A percentile compares a stretch with the other conserved stretches of the same genome.
These are phyloP conservation scores for Halictus quadricinctus DNA, from an alignment of 2,888 invertebrate genomes.

Conservation along the genomic window DNA sequence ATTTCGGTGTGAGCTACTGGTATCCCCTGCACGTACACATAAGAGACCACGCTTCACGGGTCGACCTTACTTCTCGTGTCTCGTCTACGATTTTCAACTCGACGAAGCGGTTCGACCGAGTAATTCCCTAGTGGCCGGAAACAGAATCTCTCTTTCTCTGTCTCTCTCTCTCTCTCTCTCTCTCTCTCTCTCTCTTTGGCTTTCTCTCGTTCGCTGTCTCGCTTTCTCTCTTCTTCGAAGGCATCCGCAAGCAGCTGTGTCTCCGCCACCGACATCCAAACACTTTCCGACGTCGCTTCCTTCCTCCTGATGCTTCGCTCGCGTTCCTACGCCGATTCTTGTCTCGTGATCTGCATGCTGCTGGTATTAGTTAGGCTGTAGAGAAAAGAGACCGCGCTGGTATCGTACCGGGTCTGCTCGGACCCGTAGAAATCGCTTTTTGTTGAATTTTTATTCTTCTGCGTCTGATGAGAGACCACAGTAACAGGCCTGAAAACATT, in stretches of 20 bases:
- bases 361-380: conserved; percentile 15
- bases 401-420: neutral
- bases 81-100: conserved; percentile 73
- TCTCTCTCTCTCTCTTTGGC: neutral
- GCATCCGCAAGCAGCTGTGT: conserved; percentile 9
- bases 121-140: conserved; percentile 70
- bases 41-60: conserved; percentile 50
- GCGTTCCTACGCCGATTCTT: conserved; percentile 21
- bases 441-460: too few species aligned
- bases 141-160: conserved; percentile 40
- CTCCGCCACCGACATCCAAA: conserved; percentile 32
- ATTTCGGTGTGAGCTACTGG: conserved; percentile 19
- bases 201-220: neutral
- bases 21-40: conserved; percentile 46
- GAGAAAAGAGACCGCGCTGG: too few species aligned
- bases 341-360: neutral
- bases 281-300: conserved; percentile 28
- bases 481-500: too few species aligned
- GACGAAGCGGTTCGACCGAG: conserved; percentile 70
- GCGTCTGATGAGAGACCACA: too few species aligned
- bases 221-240: conserved; percentile 9
- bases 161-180: conserved; percentile 32
- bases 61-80: conserved; percentile 65
- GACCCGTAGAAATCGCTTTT: neutral
- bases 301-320: conserved; percentile 9